Evolutionary conservation across 2,113 vertebrate species (phyloP).

Genomic region (Lichenostomus cassidix): DNA sequence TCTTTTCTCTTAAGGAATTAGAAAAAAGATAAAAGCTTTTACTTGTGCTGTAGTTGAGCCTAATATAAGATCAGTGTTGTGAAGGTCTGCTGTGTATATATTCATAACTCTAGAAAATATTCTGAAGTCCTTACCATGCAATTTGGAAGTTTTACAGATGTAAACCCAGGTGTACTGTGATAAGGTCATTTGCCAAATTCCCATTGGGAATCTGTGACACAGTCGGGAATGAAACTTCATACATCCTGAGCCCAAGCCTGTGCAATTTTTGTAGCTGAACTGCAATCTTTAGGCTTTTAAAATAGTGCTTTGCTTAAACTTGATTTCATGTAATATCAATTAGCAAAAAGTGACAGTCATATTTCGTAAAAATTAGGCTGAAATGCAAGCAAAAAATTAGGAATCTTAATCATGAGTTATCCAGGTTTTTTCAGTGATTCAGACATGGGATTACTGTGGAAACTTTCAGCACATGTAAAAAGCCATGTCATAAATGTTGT

Average conservation of each 20-base stretch:
- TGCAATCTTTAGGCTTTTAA: background rate
- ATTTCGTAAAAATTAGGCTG: background rate
- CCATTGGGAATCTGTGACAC: background rate
- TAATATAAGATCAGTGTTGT: background rate
- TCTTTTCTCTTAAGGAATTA: conserved; percentile 54
- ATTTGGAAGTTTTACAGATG: background rate
- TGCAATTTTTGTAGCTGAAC: background rate
- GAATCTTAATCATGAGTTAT: background rate
- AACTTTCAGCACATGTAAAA: background rate
- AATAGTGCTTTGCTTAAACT: background rate
- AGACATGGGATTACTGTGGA: background rate
- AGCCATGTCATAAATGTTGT: background rate
- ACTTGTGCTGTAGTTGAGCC: background rate
- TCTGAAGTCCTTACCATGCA: background rate
- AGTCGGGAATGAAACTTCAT: background rate
- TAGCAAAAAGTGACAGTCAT: background rate
- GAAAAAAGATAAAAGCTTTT: background rate
- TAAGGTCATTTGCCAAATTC: background rate
- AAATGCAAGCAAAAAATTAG: background rate
- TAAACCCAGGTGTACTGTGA: background rate
- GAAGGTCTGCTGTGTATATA: background rate
- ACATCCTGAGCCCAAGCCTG: background rate
- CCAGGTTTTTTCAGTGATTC: background rate
- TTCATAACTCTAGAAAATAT: background rate
- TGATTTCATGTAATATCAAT: background rate